Evolutionary conservation across 2,113 vertebrate species (phyloP).

Genomic region (Brachirus orientalis): DNA sequence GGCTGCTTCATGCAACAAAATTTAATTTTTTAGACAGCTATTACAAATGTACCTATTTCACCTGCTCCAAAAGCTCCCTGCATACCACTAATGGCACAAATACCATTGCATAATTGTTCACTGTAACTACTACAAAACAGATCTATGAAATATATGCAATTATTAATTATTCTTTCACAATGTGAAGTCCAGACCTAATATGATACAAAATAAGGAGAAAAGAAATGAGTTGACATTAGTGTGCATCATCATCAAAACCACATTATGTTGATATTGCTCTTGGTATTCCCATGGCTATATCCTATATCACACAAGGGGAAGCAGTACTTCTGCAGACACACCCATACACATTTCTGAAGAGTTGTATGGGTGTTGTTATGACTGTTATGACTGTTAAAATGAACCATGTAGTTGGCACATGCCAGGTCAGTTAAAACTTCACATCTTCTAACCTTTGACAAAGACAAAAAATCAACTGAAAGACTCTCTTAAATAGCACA

Average conservation of each 20-base stretch:
- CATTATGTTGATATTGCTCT: constrained; percentile 18
- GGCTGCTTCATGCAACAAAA: not conserved
- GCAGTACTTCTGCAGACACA: constrained; percentile 30
- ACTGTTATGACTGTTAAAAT: not conserved
- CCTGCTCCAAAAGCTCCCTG: not conserved
- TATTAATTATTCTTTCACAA: too few species aligned
- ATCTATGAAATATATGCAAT: too few species aligned
- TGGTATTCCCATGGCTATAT: constrained; percentile 40
- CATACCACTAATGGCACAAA: not conserved
- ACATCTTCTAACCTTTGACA: not conserved
- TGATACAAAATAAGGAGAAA: too few species aligned
- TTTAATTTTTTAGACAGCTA: not conserved
- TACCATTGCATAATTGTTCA: not conserved
- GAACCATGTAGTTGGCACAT: not conserved
- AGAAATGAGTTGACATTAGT: not conserved
- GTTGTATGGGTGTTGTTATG: too few species aligned
- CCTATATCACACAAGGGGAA: constrained; percentile 14
- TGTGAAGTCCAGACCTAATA: too few species aligned
- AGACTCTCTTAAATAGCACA: not conserved
- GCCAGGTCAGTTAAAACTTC: not conserved
- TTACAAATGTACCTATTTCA: constrained; percentile 1
- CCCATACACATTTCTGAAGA: constrained; percentile 20
- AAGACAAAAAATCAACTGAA: not conserved
- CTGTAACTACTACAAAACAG: not conserved
- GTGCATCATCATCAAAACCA: not conserved